Conservation (phyloP, 1,140 invertebrate species). For the Pararge aegeria region DNA sequence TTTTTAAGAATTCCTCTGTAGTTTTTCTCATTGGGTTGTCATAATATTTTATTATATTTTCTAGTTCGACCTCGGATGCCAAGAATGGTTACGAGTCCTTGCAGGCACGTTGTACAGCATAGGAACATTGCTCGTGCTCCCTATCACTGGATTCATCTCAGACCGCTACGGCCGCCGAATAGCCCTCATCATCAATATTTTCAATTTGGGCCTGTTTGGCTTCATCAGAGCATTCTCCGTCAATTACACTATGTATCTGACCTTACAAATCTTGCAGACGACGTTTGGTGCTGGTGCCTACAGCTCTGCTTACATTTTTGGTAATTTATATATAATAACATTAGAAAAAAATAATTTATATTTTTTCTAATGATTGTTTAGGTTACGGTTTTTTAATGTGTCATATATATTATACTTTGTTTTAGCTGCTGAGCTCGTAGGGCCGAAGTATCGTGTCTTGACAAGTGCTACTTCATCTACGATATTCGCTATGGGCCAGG, state of each 20-base stretch:
- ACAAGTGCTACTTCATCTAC: slow-evolving; percentile 85
- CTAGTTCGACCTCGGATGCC: slow-evolving; percentile 44
- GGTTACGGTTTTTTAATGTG: too few relatives aligned
- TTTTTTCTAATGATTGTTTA: too few relatives aligned
- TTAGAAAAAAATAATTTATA: too few relatives aligned
- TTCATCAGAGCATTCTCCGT: slow-evolving; percentile 82
- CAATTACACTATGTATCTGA: slow-evolving; percentile 82
- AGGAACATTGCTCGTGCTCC: slow-evolving; percentile 71
- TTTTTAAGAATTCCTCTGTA: too few relatives aligned
- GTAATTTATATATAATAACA: slow-evolving; percentile 31
- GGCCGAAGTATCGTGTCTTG: slow-evolving; percentile 85
- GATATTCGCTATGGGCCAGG: slow-evolving; percentile 88
- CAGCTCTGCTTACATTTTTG: slow-evolving; percentile 43
- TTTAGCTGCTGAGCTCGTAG: slow-evolving; percentile 88
- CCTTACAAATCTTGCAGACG: slow-evolving; percentile 77
- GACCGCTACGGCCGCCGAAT: slow-evolving; percentile 82
- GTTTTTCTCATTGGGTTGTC: too few relatives aligned
- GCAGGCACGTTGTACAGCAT: slow-evolving; percentile 40
- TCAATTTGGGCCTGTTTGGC: slow-evolving; percentile 81
- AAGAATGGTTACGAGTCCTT: slow-evolving; percentile 42
- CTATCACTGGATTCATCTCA: slow-evolving; percentile 83
- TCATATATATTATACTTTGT: too few relatives aligned
- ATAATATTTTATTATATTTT: background rate
- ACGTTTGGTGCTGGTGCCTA: slow-evolving; percentile 44
- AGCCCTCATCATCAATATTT: slow-evolving; percentile 80